A percentile compares a stretch with the other conserved stretches of the same genome.
phyloP scores from a whole-genome alignment of 2,888 invertebrate species.

The Noctua pronuba region DNA sequence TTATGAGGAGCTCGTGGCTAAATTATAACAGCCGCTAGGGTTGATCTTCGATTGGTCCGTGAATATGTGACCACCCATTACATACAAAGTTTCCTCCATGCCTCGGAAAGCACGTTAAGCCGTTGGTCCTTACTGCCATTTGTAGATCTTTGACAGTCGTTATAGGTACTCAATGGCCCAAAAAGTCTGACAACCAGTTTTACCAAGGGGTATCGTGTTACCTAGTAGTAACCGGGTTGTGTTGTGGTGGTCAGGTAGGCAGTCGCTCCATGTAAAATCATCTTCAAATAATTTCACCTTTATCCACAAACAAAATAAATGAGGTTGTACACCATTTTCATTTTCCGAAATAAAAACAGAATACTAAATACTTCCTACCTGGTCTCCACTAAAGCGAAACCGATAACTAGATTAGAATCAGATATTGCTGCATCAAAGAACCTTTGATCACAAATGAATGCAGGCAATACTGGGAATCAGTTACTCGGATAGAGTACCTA shows the following conservation, averaged over 20 bases:
- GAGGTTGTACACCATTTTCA: neutral
- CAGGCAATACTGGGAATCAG: constrained; percentile 10
- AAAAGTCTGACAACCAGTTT: neutral
- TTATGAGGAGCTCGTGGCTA: too few species aligned
- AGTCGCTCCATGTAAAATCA: too few species aligned
- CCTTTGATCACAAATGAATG: constrained; percentile 26
- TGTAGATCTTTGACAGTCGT: too few species aligned
- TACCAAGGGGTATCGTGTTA: neutral
- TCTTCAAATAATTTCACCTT: neutral
- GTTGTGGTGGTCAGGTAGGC: too few species aligned
- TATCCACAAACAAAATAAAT: neutral
- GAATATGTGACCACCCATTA: too few species aligned
- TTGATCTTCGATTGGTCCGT: too few species aligned
- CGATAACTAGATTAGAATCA: neutral
- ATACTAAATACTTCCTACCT: too few species aligned
- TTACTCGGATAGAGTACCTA: neutral
- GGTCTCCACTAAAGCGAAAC: neutral
- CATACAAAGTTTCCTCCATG: too few species aligned
- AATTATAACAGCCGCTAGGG: too few species aligned
- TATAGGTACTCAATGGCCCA: too few species aligned
- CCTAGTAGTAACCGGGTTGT: neutral
- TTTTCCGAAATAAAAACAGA: neutral
- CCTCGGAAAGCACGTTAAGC: too few species aligned
- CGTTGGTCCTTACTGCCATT: too few species aligned
- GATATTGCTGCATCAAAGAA: constrained; percentile 4